A percentile compares a stretch with the other conserved stretches of the same genome.
These are phyloP conservation scores for Gryllus longicercus DNA, from an alignment of 2,888 invertebrate species.

Conservation along the genomic window DNA sequence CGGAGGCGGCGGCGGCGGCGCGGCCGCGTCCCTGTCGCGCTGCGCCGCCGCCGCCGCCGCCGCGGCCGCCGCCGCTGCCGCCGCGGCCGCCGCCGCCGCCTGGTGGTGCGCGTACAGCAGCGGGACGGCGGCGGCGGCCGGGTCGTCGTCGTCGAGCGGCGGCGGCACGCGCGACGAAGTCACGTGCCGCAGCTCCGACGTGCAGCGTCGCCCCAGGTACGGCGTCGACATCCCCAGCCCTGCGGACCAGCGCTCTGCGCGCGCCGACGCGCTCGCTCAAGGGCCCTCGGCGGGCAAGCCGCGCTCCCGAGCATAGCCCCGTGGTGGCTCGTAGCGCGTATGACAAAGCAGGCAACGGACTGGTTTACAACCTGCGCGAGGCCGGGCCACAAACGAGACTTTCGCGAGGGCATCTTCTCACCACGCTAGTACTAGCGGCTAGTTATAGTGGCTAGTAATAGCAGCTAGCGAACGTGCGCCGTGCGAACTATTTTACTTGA, in stretches of 20 bases:
- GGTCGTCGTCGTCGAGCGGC: background rate
- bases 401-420: too few relatives aligned
- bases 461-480: too few relatives aligned
- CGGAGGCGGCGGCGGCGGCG: slow-evolving; percentile 46
- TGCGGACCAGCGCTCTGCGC: slow-evolving; percentile 18
- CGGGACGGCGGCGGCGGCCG: too few relatives aligned
- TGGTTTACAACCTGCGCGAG: too few relatives aligned
- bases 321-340: too few relatives aligned
- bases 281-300: too few relatives aligned
- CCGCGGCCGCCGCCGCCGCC: background rate
- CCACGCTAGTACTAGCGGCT: too few relatives aligned
- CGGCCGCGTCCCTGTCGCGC: slow-evolving; percentile 47
- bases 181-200: slow-evolving; percentile 34
- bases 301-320: too few relatives aligned
- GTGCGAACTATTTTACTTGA: too few relatives aligned
- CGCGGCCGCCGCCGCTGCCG: slow-evolving; percentile 44
- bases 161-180: background rate
- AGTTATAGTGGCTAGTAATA: too few relatives aligned
- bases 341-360: too few relatives aligned
- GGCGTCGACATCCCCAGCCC: slow-evolving; percentile 30
- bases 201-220: slow-evolving; percentile 25
- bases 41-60: slow-evolving; percentile 12
- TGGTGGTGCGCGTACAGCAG: background rate
- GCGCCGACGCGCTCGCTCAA: background rate
- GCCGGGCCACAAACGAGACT: too few relatives aligned